Percentiles rank a stretch among this genome's conserved stretches.
Conservation (phyloP, 1,140 invertebrate genomes). For the Apis dorsata region DNA sequence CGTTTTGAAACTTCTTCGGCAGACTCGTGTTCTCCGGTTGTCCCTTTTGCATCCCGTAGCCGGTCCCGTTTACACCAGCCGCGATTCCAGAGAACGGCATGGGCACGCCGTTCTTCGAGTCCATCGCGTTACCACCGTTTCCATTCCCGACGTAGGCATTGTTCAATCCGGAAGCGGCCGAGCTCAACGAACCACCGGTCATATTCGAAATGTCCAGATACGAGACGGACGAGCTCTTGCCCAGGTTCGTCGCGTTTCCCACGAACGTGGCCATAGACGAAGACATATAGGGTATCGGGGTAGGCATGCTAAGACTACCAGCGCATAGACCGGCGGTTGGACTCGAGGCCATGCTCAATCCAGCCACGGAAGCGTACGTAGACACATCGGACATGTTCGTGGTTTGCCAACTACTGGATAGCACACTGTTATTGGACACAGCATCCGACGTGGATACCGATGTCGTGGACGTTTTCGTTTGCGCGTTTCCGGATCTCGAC, state of each 20-base stretch:
- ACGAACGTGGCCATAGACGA: conserved; percentile 78
- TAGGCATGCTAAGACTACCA: conserved; percentile 67
- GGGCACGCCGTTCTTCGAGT: conserved; percentile 68
- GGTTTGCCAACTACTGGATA: conserved; percentile 65
- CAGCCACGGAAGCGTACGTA: conserved; percentile 71
- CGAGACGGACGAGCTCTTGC: conserved; percentile 79
- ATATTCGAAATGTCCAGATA: conserved; percentile 80
- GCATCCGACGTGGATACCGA: conserved; percentile 21
- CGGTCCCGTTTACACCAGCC: conserved; percentile 46
- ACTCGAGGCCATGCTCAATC: conserved; percentile 65
- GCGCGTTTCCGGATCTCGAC: conserved; percentile 47
- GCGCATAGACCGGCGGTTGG: conserved; percentile 71
- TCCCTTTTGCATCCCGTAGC: conserved; percentile 45
- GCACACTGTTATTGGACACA: conserved; percentile 12
- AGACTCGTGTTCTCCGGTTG: conserved; percentile 75
- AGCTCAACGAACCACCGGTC: conserved; percentile 78
- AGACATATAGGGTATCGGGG: conserved; percentile 77
- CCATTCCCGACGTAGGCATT: conserved; percentile 71
- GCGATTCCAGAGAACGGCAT: conserved; percentile 42
- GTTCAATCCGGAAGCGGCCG: conserved; percentile 76
- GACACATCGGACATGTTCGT: conserved; percentile 70
- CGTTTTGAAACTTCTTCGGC: conserved; percentile 81
- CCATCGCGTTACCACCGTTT: conserved; percentile 70
- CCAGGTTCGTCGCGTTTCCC: conserved; percentile 76
- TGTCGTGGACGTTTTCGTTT: conserved; percentile 45